Evolutionary conservation across 2,888 invertebrate genomes (phyloP).

Genomic region (Cryptophagus acutangulus): DNA sequence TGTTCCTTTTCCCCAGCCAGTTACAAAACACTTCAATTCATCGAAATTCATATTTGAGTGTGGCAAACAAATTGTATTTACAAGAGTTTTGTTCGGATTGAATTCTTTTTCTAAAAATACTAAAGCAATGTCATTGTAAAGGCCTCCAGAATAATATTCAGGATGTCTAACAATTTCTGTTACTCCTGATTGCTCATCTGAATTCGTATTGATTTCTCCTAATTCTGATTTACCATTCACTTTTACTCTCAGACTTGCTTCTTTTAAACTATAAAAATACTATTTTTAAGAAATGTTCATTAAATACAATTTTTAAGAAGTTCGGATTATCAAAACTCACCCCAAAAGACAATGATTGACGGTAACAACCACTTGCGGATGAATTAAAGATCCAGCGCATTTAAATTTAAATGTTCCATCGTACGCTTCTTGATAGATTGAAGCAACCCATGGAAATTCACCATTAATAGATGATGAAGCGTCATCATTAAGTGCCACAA

Average conservation of each 20-base stretch:
- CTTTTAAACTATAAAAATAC: slow-evolving; percentile 15
- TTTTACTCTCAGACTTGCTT: slow-evolving; percentile 50
- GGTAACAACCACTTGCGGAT: slow-evolving; percentile 30
- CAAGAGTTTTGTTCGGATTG: slow-evolving; percentile 47
- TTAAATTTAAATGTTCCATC: slow-evolving; percentile 19
- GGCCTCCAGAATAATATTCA: slow-evolving; percentile 52
- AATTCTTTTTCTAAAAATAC: slow-evolving; percentile 56
- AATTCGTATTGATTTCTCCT: slow-evolving; percentile 54
- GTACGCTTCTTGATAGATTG: slow-evolving; percentile 19
- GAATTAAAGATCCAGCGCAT: slow-evolving; percentile 29
- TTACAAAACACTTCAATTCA: slow-evolving; percentile 58
- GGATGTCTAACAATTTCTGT: slow-evolving; percentile 49
- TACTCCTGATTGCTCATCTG: slow-evolving; percentile 58
- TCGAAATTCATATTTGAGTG: slow-evolving; percentile 49
- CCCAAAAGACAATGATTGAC: slow-evolving; percentile 27
- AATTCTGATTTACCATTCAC: slow-evolving; percentile 74
- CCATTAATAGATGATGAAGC: slow-evolving; percentile 21
- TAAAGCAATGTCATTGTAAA: slow-evolving; percentile 64
- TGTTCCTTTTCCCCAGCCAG: slow-evolving; percentile 60
- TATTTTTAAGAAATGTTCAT: neutral
- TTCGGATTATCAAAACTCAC: slow-evolving; percentile 15
- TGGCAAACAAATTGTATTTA: slow-evolving; percentile 66
- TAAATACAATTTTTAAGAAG: neutral
- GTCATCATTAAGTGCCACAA: slow-evolving; percentile 20
- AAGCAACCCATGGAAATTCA: slow-evolving; percentile 32